These are phyloP conservation scores for Cryptoblepharus egeriae DNA, from an alignment of 2,797 vertebrate genomes.

Conservation along the genomic window DNA sequence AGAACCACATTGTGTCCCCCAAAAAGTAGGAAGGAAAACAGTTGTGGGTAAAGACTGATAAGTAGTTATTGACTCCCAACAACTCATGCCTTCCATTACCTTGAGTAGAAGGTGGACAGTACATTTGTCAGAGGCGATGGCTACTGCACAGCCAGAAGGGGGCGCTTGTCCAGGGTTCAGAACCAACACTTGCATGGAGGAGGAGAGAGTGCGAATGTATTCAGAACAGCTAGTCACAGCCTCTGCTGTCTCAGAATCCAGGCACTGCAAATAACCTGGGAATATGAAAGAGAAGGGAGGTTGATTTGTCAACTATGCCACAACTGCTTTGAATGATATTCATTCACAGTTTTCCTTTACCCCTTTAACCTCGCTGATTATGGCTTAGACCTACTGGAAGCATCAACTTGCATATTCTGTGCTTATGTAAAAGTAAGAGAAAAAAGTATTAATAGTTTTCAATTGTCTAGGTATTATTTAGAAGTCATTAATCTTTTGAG, in stretches of 20 bases:
- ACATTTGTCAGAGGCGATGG: slow-evolving; percentile 89
- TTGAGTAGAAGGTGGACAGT: slow-evolving; percentile 91
- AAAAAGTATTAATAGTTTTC: not conserved
- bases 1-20: not conserved
- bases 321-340: too few relatives aligned
- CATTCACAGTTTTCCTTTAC: not conserved
- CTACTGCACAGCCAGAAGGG: slow-evolving; percentile 88
- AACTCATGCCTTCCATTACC: slow-evolving; percentile 52
- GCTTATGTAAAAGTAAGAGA: not conserved
- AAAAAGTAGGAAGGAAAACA: not conserved
- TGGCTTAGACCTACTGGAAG: not conserved
- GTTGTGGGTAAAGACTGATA: not conserved
- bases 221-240: slow-evolving; percentile 79
- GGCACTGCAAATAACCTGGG: slow-evolving; percentile 88
- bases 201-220: slow-evolving; percentile 88
- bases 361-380: too few relatives aligned
- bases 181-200: slow-evolving; percentile 81
- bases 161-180: slow-evolving; percentile 70
- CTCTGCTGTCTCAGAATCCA: slow-evolving; percentile 75
- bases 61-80: too few relatives aligned
- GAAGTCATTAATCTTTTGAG: too few relatives aligned
- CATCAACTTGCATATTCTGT: not conserved
- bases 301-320: not conserved
- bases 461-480: not conserved
- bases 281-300: accelerated